These are phyloP conservation scores for Xenotilapia caudafasciata DNA, from an alignment of 2,113 vertebrate species.

Conservation along the genomic window DNA sequence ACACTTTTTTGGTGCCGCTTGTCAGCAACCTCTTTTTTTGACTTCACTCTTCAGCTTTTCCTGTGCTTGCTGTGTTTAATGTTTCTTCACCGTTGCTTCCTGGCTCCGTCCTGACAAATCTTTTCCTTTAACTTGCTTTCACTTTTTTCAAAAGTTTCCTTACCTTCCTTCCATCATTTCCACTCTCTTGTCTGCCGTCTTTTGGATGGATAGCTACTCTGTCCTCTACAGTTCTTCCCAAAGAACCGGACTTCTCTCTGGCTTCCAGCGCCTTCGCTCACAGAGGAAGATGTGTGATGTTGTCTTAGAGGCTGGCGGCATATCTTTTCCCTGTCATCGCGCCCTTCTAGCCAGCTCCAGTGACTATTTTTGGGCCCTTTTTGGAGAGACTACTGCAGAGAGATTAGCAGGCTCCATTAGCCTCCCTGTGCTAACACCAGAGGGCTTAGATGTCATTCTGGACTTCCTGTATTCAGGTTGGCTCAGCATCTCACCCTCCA, in stretches of 20 bases:
- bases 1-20: not conserved
- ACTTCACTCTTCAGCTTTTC: not conserved
- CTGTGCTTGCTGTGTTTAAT: not conserved
- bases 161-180: not conserved
- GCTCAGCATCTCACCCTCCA: slow-evolving; percentile 79
- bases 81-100: not conserved
- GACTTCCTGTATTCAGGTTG: slow-evolving; percentile 96
- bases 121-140: not conserved
- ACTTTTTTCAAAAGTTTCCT: not conserved
- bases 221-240: slow-evolving; percentile 86
- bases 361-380: slow-evolving; percentile 92
- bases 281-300: slow-evolving; percentile 87
- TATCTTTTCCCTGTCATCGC: slow-evolving; percentile 85
- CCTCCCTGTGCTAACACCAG: slow-evolving; percentile 77
- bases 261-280: slow-evolving; percentile 82
- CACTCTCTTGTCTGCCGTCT: not conserved
- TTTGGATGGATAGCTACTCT: slow-evolving; percentile 79
- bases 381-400: slow-evolving; percentile 84
- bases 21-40: not conserved
- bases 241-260: slow-evolving; percentile 73
- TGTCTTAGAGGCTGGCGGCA: slow-evolving; percentile 80
- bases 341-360: slow-evolving; percentile 89
- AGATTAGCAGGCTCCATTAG: slow-evolving; percentile 73
- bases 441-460: slow-evolving; percentile 79
- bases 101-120: not conserved